phyloP scores from a whole-genome alignment of 1,140 invertebrate genomes.

The Goniozus legneri region DNA sequence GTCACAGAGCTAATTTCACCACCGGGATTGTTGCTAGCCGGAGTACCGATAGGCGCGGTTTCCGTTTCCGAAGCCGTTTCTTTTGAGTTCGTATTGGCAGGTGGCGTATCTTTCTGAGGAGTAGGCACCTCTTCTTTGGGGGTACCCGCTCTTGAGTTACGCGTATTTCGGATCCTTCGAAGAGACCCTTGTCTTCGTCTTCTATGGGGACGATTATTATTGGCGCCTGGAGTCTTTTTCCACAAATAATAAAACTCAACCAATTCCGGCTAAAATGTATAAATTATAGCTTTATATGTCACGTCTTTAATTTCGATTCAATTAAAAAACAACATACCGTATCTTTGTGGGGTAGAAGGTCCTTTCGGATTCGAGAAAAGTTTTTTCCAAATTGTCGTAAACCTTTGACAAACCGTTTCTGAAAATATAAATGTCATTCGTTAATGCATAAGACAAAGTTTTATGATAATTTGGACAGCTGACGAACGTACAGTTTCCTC shows the following conservation, averaged over 20 bases:
- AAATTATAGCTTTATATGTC: constrained; percentile 7
- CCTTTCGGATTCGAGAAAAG: constrained; percentile 96
- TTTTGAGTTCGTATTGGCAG: constrained; percentile 41
- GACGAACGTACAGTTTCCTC: constrained; percentile 78
- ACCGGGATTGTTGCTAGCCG: constrained; percentile 47
- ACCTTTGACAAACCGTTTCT: constrained; percentile 97
- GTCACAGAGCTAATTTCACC: constrained; percentile 85
- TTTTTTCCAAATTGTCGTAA: constrained; percentile 98
- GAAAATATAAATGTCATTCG: neutral
- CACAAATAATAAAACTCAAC: constrained; percentile 99
- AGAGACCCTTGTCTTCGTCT: constrained; percentile 85
- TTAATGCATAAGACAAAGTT: neutral
- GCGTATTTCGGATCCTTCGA: constrained; percentile 80
- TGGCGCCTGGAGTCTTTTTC: constrained; percentile 99
- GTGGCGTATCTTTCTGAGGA: constrained; percentile 53
- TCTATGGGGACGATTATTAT: constrained; percentile 87
- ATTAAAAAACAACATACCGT: constrained; percentile 62
- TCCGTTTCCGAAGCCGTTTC: constrained; percentile 39
- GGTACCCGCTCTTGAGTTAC: constrained; percentile 64
- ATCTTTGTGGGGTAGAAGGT: constrained; percentile 93
- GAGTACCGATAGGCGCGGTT: constrained; percentile 34
- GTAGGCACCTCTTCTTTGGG: constrained; percentile 59
- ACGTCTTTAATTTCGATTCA: neutral
- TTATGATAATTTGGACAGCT: neutral
- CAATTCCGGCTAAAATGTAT: constrained; percentile 81